Evolutionary conservation across 2,888 invertebrate species (phyloP), one percentile per base, ranked within the genome.

Genomic region (Amiota communis): DNA sequence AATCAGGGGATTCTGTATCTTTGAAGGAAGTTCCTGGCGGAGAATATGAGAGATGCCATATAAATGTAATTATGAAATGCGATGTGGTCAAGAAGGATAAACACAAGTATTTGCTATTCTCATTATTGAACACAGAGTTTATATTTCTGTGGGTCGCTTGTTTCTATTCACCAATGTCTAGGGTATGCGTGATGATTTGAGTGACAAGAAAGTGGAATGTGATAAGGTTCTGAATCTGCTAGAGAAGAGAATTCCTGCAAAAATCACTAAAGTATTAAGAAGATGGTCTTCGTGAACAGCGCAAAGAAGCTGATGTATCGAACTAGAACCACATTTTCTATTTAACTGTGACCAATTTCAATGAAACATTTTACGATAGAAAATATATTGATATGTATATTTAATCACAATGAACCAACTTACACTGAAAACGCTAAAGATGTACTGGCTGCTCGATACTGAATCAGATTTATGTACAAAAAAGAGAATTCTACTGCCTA

Each of bases 211-310:
- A 87, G 91, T 89, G 20, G 87, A 87, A 73, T 91, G 92, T 83
- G 91, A 95, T 87, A 91, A 95, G 88, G 92, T 94, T 86, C 93
- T 95, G 48, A 93, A 93, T 84, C 91, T 92, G 13, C 90, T 95
- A 36, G 93, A 94, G 89, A 92, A 91, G 79, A 95, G 90, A 91
- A 15, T 95, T 95, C 83, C 90, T 96, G 78, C 93, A 95, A 81
- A 92, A 93, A 77, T 95, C 91, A 80, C 90, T 96, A 63, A 94
- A 95, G 85, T 96, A 96, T 82, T 94, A 95, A 82, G 95, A 96
- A 87, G 93, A 95, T 88, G 95, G 94, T 85, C 90, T 97, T 23
- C 90, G 96, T 73, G 96, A 96, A 90, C 93, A 93, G 79, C 92
- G 92, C 79, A 93, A 93, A 86, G 91, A 91, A 74, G 89, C 89